phyloP scores from a whole-genome alignment of 1,140 invertebrate species.

The Ceratosolen solmsi region DNA sequence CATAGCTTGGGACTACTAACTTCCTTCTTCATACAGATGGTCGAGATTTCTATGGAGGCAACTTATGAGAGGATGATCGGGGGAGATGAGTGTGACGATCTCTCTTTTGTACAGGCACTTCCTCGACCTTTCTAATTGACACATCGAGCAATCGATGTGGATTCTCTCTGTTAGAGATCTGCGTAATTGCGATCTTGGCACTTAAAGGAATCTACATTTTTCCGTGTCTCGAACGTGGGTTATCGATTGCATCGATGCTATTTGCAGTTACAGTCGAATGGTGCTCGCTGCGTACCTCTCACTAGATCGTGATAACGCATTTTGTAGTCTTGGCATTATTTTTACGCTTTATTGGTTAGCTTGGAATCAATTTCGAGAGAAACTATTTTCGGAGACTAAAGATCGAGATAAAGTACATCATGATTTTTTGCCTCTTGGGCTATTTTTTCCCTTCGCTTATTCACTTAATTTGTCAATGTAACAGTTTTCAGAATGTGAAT shows the following conservation, averaged over 20 bases:
- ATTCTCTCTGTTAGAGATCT: not conserved
- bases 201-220: not conserved
- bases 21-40: not conserved
- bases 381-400: not conserved
- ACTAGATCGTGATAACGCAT: not conserved
- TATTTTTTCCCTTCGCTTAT: not conserved
- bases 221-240: not conserved
- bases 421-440: not conserved
- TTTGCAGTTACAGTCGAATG: not conserved
- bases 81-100: too few species aligned
- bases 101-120: too few species aligned
- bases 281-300: not conserved
- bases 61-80: too few species aligned
- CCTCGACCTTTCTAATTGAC: not conserved
- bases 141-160: not conserved
- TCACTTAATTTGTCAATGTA: not conserved
- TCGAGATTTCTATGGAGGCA: slow-evolving; percentile 29
- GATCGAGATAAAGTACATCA: not conserved
- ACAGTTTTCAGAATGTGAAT: not conserved
- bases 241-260: not conserved
- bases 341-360: not conserved
- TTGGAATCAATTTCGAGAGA: not conserved
- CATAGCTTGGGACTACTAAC: too few species aligned
- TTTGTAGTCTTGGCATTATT: not conserved
- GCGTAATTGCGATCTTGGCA: slow-evolving; percentile 9